Evolutionary conservation across 2,888 invertebrate genomes (phyloP).

Genomic region (Morpho helenor): DNA sequence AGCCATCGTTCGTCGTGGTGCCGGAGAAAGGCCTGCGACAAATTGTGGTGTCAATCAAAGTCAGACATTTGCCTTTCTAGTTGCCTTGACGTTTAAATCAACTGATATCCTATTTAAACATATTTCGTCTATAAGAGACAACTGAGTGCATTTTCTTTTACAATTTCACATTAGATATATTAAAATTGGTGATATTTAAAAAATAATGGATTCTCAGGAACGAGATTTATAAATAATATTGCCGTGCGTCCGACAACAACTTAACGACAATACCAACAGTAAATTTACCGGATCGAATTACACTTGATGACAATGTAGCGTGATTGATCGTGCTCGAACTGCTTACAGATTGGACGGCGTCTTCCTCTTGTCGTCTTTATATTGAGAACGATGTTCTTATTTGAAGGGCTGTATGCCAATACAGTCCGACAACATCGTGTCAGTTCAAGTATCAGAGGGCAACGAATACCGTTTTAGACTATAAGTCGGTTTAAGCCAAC

Average conservation of each 20-base stretch:
- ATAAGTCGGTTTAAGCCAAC: too few species aligned
- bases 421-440: too few species aligned
- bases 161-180: too few species aligned
- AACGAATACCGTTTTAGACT: too few species aligned
- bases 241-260: constrained; percentile 4
- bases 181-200: too few species aligned
- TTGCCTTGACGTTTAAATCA: not conserved
- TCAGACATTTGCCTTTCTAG: constrained; percentile 2
- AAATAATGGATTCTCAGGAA: too few species aligned
- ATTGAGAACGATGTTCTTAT: constrained; percentile 4
- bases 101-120: not conserved
- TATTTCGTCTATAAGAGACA: not conserved
- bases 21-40: constrained; percentile 20
- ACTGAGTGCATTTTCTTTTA: too few species aligned
- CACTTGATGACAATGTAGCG: constrained; percentile 2
- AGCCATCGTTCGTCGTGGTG: constrained; percentile 10
- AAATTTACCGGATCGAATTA: constrained; percentile 13
- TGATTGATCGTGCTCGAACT: constrained; percentile 13
- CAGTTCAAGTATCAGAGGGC: too few species aligned
- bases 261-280: constrained; percentile 7
- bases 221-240: too few species aligned
- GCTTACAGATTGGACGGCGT: constrained; percentile 9
- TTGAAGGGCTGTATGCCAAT: too few species aligned
- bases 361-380: constrained; percentile 4
- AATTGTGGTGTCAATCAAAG: constrained; percentile 21